Evolutionary conservation across 2,888 invertebrate species (phyloP).

Genomic region (Heliconius hortense): DNA sequence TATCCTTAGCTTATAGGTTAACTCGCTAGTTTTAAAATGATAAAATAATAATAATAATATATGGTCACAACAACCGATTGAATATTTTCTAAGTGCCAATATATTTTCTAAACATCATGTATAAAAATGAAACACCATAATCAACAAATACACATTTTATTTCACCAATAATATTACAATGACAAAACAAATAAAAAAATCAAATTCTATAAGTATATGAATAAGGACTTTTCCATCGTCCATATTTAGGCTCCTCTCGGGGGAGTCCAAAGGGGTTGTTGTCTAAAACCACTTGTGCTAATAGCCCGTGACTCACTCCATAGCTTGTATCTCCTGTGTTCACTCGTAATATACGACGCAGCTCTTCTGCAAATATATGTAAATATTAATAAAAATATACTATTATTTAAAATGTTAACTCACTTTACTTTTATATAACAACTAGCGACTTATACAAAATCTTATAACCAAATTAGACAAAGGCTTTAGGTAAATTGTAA

Average conservation of each 20-base stretch:
- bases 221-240: conserved; percentile 65
- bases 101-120: no score
- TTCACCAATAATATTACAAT: background rate
- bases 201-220: conserved; percentile 66
- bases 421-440: no score
- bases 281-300: conserved; percentile 68
- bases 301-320: conserved; percentile 61
- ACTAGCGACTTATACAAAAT: no score
- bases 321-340: conserved; percentile 72
- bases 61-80: no score
- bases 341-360: conserved; percentile 70
- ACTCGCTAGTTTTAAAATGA: no score
- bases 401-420: no score
- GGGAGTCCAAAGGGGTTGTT: conserved; percentile 71
- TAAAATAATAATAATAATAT: no score
- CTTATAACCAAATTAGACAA: no score
- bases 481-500: no score
- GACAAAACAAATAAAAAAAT: conserved; percentile 14
- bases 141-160: background rate
- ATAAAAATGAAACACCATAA: background rate
- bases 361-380: background rate
- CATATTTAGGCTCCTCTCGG: conserved; percentile 67
- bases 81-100: no score
- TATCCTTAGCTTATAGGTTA: no score
- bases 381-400: background rate